These are phyloP conservation scores for Opisthograptis luteolata DNA, from an alignment of 2,888 invertebrate species.

Conservation along the genomic window DNA sequence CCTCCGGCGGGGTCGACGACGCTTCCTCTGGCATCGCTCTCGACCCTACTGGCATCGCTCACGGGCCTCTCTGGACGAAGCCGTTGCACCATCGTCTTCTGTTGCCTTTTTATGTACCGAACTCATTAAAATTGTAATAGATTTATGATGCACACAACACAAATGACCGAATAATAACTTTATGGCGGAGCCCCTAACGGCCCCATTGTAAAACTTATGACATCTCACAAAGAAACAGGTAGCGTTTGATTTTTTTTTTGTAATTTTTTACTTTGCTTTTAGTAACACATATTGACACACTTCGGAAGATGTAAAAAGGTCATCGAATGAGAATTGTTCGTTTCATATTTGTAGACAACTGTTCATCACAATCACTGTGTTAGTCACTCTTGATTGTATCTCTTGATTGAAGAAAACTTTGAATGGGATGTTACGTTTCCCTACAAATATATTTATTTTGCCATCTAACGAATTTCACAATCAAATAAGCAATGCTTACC, in stretches of 20 bases:
- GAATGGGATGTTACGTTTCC: background rate
- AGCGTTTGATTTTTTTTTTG: conserved; percentile 48
- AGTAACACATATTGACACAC: conserved; percentile 66
- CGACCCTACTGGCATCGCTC: conserved; percentile 71
- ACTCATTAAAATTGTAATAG: conserved; percentile 71
- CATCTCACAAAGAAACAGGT: conserved; percentile 63
- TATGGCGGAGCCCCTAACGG: conserved; percentile 80
- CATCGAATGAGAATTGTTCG: conserved; percentile 67
- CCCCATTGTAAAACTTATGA: conserved; percentile 74
- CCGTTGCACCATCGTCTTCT: conserved; percentile 73
- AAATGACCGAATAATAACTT: conserved; percentile 64
- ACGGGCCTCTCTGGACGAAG: conserved; percentile 58
- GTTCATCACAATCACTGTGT: conserved; percentile 43
- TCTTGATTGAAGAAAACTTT: background rate
- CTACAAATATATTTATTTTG: conserved; percentile 9
- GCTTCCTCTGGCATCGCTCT: conserved; percentile 73
- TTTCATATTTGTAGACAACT: conserved; percentile 50
- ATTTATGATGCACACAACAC: conserved; percentile 67
- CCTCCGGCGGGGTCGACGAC: conserved; percentile 54
- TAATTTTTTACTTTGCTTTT: conserved; percentile 52
- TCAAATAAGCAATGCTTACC: conserved; percentile 52
- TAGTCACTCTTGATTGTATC: background rate
- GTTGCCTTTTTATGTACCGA: conserved; percentile 57
- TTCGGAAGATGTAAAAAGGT: conserved; percentile 66
- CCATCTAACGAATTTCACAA: conserved; percentile 36